Base-by-base conservation (phyloP, 1,140 invertebrate species). In the Ostrea edulis region DNA sequence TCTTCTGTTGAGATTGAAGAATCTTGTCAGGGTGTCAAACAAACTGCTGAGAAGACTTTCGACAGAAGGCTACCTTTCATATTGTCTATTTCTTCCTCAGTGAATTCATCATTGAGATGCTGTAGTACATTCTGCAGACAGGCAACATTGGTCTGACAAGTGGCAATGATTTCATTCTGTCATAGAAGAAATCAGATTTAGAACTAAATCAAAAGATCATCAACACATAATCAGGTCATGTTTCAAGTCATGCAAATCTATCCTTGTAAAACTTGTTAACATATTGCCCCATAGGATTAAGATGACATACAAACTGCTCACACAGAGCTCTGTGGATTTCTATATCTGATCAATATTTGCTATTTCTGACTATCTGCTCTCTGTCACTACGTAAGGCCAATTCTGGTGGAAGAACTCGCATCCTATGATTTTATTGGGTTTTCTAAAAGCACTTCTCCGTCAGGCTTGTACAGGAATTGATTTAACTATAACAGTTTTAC, bases 121-220 rank as follows among this genome's bases (percentile, higher is more conserved):
- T 88, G 83, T 52, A 88, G 88, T 90, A 94, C 90, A 90, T 89
- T 88, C 55, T 96, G 95, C 92, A 97, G 95, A 92, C 96, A 97
- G 86, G 95, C 96, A 71, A 97, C 96, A 93, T 97, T 97, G 91
- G 97, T 97, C 92, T 96, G 96, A 94, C 97, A 97, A 77, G 97
- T 97, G 82, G 96, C 96, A 91, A 97, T 95, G 87, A 97, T 96
- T 95, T 97, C 97, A 90, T 96, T 96, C 97, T 83, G 82, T n/a
- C 35, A 83, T 4, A 83, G n/a, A 83, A 8, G 4, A 83, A 52
- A 22, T 4, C 51, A 83, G n/a, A 83, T 83, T 83, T 8, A 53
- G 9, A 20, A 81, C 44, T 25, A 11, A 77, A 12, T 77, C 22
- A 81, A 52, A 12, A 52, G 1, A n/a, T 83, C 20, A 83, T 83